Base-by-base conservation (phyloP, 2,888 invertebrate species). In the Luffia ferchaultella region DNA sequence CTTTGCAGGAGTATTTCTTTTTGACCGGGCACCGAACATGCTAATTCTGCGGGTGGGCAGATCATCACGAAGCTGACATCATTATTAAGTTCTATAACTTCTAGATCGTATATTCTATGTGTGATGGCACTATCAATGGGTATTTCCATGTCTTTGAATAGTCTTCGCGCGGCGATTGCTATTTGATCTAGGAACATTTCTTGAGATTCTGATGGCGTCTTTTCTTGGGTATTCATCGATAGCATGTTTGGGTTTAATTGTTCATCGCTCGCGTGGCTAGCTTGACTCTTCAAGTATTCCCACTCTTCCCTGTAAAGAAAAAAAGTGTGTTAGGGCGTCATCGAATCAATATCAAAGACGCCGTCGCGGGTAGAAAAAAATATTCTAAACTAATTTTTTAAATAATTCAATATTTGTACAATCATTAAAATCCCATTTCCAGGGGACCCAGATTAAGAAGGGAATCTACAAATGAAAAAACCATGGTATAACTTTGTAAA, bases 51-150 rank as follows among this genome's bases (percentile, higher is more conserved):
- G 0, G 96, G 93, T 0, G 98, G 98, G 60, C 97, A 93, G 47
- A 98, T 87, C 64, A 98, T 90, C 2, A 99, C 86, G 62, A 98
- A 93, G 50, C 96, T 94, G 44, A 98, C 95, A 58, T 97, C 95
- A 50, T 87, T 87, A 62, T 93, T 95, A 20, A 98, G 86, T 74
- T 98, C 97, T 55, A 98, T 90, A 42, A 98, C 93, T 82, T 98
- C 98, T 3, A 92, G 87, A 67, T 97, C 96, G 73, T 96, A 98
- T 51, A 98, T 83, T 61, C 97, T 87, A 78, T 95, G 93, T 54
- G 86, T 79, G 20, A 87, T 68, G 5, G 91, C 90, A 59, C 91
- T 90, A 48, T 92, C 90, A 15, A 85, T 65, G 44, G 85, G 87
- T 54, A 93, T 90, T 62, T 91, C 93, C 93, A 93, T 93, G 65